These are phyloP conservation scores for Elanoides forficatus DNA, from an alignment of 2,113 vertebrate genomes.

Conservation along the genomic window DNA sequence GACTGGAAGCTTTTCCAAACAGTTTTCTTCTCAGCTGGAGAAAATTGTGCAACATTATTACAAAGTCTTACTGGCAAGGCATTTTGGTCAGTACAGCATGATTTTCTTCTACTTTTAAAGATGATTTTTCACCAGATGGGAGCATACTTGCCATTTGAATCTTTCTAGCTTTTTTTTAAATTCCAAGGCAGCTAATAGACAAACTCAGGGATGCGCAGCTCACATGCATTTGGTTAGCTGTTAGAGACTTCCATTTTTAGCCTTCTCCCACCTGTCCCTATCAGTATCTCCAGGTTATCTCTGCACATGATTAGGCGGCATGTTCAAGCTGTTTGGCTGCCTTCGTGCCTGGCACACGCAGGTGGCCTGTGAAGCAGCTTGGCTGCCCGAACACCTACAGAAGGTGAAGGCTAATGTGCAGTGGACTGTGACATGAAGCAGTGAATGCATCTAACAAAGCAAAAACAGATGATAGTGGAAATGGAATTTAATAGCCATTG, in stretches of 20 bases:
- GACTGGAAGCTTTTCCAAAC: background rate
- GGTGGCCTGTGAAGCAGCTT: background rate
- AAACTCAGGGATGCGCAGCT: background rate
- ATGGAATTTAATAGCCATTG: background rate
- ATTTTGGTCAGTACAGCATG: background rate
- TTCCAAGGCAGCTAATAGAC: background rate
- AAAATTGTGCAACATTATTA: background rate
- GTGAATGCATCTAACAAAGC: background rate
- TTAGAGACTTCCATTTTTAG: background rate
- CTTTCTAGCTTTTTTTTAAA: background rate
- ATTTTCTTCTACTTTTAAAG: background rate
- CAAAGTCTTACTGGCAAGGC: background rate
- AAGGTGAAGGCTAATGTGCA: background rate
- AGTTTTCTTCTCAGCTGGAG: constrained; percentile 11
- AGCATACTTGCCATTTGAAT: background rate
- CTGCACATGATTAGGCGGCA: background rate
- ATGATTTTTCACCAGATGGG: background rate
- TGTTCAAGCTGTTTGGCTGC: background rate
- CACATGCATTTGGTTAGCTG: background rate
- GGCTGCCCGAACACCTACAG: background rate
- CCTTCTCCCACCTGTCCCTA: background rate
- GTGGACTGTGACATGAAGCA: background rate
- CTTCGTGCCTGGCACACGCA: background rate
- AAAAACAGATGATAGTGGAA: background rate
- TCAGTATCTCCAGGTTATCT: background rate